Base-by-base conservation (phyloP, 2,797 vertebrate species). In the Odontamblyopus rebecca region DNA sequence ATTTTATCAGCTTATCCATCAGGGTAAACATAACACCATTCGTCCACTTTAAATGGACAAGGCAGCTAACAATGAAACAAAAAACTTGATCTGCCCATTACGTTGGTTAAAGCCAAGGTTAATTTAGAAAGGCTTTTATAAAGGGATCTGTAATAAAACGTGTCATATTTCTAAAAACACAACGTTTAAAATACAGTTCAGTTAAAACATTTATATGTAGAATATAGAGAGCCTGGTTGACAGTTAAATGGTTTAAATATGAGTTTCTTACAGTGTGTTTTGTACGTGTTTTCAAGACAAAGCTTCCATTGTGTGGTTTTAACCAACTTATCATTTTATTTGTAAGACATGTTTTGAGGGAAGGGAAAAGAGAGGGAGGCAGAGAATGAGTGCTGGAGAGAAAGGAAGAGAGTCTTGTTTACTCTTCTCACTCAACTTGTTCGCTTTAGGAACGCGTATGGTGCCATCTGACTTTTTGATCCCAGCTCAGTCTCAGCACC, bases 1-100 rank as follows among this genome's bases (percentile, higher is more conserved):
- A 41, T 99, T 99, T 91, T 99, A 99, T 87, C 97, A 99, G 91
- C 97, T 99, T 57, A 98, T 99, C 80, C 98, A 99, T 86, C 97
- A 99, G 95, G 98, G 98, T 90, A 56, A 60, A n/a, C 5, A 16
- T 23, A 19, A 54, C 8, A 16, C 26, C 48, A 15, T 18, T 30
- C 18, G 19, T n/a, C 50, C 29, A n/a, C 18, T 61, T 29, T 3
- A 60, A 60, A 60, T 2, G 5, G 60, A 61, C 60, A 61, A 2
- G 3, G 30, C 13, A 61, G 15, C 27, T 18, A 30, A 30, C 15
- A 16, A 15, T 29, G 13, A 60, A 30, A 60, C 23, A 54, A 8
- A n/a, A 53, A n/a, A n/a, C 18, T 19, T 54, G 53, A 54, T 9
- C 53, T 23, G 7, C 5, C 2, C 1, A 54, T 54, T 3, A 19